Evolutionary conservation across 1,140 invertebrate species (phyloP).

Genomic region (Drosophila obscura): DNA sequence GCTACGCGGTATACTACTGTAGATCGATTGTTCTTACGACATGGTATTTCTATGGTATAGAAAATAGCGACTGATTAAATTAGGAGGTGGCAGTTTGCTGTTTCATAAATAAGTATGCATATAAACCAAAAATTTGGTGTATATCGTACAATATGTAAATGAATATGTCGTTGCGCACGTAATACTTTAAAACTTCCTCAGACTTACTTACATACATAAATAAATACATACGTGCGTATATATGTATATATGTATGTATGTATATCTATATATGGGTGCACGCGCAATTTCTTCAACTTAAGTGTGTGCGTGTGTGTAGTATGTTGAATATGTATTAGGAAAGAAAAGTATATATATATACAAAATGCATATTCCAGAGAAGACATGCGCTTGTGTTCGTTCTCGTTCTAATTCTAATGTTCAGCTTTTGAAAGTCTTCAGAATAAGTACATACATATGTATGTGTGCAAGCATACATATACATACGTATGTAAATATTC

Average conservation of each 20-base stretch:
- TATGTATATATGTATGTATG: conserved; percentile 1
- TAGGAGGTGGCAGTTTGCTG: too few relatives aligned
- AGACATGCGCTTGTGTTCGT: conserved; percentile 45
- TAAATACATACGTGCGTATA: neutral
- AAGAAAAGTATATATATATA: conserved; percentile 72
- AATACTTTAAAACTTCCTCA: neutral
- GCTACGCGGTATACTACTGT: too few relatives aligned
- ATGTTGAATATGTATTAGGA: conserved; percentile 4
- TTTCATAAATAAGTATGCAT: too few relatives aligned
- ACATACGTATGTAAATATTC: conserved; percentile 3
- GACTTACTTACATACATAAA: neutral
- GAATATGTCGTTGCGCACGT: neutral
- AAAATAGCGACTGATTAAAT: too few relatives aligned
- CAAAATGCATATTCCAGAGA: conserved; percentile 69
- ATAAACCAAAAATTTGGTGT: neutral
- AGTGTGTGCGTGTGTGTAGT: conserved; percentile 30
- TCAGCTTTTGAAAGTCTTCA: conserved; percentile 68
- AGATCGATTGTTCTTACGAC: too few relatives aligned
- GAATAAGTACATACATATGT: conserved; percentile 42
- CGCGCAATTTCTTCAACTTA: conserved; percentile 68
- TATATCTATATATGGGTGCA: conserved; percentile 37
- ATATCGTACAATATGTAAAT: neutral
- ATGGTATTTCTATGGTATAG: too few relatives aligned
- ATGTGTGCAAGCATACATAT: conserved; percentile 15
- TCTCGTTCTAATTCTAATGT: conserved; percentile 64